phyloP scores from a whole-genome alignment of 2,888 invertebrate genomes.

The Cistogaster globosa region DNA sequence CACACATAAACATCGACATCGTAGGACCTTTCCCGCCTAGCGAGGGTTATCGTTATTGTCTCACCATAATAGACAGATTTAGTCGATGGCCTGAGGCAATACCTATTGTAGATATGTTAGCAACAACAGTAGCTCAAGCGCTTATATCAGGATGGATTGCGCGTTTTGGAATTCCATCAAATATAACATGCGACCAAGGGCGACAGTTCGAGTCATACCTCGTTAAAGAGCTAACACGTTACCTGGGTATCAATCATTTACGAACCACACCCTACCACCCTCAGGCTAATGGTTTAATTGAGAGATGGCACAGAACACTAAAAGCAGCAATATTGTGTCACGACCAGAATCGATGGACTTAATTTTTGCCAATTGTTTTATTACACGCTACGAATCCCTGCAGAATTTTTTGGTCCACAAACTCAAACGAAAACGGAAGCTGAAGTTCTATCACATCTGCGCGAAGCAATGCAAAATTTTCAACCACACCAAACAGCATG shows the following conservation, averaged over 20 bases:
- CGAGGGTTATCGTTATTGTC: conserved; percentile 35
- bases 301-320: conserved; percentile 58
- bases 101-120: conserved; percentile 49
- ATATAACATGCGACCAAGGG: conserved; percentile 38
- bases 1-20: conserved; percentile 40
- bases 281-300: conserved; percentile 54
- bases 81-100: conserved; percentile 54
- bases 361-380: too few relatives aligned
- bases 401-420: too few relatives aligned
- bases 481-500: conserved; percentile 23
- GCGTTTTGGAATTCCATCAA: too few relatives aligned
- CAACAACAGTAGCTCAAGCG: conserved; percentile 11
- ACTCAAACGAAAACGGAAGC: neutral
- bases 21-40: neutral
- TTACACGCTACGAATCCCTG: too few relatives aligned
- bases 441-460: neutral
- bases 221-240: conserved; percentile 49
- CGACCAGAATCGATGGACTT: conserved; percentile 11
- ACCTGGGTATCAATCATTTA: conserved; percentile 39
- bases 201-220: conserved; percentile 60
- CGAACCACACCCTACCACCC: conserved; percentile 53
- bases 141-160: too few relatives aligned
- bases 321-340: conserved; percentile 63
- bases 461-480: too few relatives aligned
- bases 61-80: conserved; percentile 61